Conservation (phyloP, 2,797 vertebrate genomes). For the Sebastes iracundus region DNA sequence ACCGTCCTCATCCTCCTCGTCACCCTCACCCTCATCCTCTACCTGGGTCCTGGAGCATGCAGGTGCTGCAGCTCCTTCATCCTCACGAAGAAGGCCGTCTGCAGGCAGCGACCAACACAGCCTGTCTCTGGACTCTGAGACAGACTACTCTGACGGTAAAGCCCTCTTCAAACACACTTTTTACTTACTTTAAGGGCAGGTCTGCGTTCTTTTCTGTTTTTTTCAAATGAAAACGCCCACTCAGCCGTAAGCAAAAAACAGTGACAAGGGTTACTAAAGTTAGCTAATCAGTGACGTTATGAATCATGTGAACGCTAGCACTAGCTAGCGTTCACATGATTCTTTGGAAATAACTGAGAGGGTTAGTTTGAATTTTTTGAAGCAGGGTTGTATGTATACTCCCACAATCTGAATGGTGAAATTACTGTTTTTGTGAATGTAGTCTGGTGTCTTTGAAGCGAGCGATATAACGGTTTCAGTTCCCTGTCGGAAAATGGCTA, state of each 20-base stretch:
- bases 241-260: neutral
- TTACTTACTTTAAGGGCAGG: neutral
- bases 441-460: too few species aligned
- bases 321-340: too few species aligned
- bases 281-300: neutral
- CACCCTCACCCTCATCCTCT: constrained; percentile 73
- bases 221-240: neutral
- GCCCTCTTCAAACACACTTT: neutral
- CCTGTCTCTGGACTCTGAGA: constrained; percentile 89
- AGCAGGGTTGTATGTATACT: too few species aligned
- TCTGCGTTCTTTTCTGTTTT: neutral
- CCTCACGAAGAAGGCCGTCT: constrained; percentile 83
- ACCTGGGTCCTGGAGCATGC: constrained; percentile 81
- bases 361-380: too few species aligned
- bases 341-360: too few species aligned
- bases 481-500: too few species aligned
- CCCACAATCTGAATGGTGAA: accelerated
- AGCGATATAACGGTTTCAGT: too few species aligned
- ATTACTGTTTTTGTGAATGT: too few species aligned
- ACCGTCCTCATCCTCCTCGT: constrained; percentile 78
- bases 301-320: too few species aligned
- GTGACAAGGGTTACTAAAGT: neutral
- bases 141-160: constrained; percentile 94
- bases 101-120: constrained; percentile 90
- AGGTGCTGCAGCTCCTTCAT: constrained; percentile 73